Percentiles rank a stretch among this genome's conserved stretches.
These are phyloP conservation scores for Acanthosepion esculentum DNA, from an alignment of 2,888 invertebrate genomes.

Conservation along the genomic window DNA sequence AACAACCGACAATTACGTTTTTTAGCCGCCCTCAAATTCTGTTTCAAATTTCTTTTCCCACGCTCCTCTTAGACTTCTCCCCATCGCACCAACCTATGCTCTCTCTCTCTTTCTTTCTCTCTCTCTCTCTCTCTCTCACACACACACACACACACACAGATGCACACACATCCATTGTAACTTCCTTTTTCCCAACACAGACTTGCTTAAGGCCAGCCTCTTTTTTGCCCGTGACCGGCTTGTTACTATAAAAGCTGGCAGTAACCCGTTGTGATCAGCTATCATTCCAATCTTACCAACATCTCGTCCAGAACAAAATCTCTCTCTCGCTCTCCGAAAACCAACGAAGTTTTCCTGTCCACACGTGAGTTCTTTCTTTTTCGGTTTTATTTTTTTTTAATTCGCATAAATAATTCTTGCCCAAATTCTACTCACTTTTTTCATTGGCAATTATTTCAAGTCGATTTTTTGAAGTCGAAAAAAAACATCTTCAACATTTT, in stretches of 20 bases:
- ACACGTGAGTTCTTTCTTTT: background rate
- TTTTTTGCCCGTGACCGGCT: background rate
- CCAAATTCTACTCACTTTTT: no score
- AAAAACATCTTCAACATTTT: no score
- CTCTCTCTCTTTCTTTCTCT: constrained; percentile 39
- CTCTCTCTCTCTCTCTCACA: constrained; percentile 47
- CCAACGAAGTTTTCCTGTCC: background rate
- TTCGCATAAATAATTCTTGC: background rate
- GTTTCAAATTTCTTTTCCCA: background rate
- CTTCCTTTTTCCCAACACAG: background rate
- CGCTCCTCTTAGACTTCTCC: no score
- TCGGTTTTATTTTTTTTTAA: background rate
- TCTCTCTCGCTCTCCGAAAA: background rate
- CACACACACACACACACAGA: background rate
- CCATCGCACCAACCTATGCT: background rate
- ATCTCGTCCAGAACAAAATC: background rate
- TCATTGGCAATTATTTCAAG: background rate
- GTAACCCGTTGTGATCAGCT: background rate
- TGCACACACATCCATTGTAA: background rate
- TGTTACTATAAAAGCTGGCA: background rate
- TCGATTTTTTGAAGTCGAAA: background rate
- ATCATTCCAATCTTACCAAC: background rate
- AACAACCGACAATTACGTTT: background rate
- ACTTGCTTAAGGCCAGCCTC: background rate
- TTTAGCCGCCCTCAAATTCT: background rate